phyloP scores from a whole-genome alignment of 2,888 invertebrate species.

The Erpobdella octoculata region DNA sequence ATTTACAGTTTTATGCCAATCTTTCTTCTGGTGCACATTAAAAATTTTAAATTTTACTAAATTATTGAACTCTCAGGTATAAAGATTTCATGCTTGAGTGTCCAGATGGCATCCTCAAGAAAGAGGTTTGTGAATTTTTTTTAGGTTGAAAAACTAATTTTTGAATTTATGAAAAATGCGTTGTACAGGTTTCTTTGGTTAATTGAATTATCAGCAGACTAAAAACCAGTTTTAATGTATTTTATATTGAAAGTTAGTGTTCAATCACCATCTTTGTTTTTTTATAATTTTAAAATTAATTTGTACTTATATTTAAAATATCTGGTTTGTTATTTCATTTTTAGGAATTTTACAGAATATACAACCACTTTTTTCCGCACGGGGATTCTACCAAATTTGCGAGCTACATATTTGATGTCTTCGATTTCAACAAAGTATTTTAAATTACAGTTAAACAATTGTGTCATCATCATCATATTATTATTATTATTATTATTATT shows the following conservation, averaged over 20 bases:
- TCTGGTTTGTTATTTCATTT: constrained; percentile 8
- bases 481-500: neutral
- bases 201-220: neutral
- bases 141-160: neutral
- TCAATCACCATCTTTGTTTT: neutral
- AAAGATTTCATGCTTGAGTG: constrained; percentile 55
- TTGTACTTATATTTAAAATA: neutral
- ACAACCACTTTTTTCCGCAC: constrained; percentile 98
- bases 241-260: neutral
- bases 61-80: constrained; percentile 43
- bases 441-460: too few relatives aligned
- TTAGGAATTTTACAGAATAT: constrained; percentile 85
- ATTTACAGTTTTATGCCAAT: too few relatives aligned
- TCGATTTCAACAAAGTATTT: constrained; percentile 97
- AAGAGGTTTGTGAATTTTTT: constrained; percentile 41
- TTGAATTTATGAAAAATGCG: neutral
- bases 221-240: neutral
- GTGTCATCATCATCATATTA: too few relatives aligned
- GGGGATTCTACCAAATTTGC: constrained; percentile 98
- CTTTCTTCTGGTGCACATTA: neutral
- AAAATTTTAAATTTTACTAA: neutral
- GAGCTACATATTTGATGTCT: constrained; percentile 91
- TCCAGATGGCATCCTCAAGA: constrained; percentile 52
- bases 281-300: neutral
- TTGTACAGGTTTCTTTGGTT: neutral